A percentile compares a stretch with the other conserved stretches of the same genome.
Evolutionary conservation across 2,888 invertebrate species (phyloP).

Genomic region (Pristionchus fissidentatus): DNA sequence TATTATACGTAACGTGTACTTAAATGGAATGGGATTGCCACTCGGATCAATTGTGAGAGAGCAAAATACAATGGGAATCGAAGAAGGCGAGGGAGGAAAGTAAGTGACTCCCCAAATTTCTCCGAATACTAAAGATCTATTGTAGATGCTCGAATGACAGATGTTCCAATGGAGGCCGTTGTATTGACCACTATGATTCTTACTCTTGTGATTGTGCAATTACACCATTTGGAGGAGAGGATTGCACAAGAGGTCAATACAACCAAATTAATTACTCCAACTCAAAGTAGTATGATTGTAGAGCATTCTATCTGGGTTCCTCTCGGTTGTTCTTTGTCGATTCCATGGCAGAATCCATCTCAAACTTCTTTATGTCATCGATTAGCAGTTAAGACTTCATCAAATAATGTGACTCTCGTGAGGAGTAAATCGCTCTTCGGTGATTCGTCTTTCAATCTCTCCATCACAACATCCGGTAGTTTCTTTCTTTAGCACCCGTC

Average conservation of each 20-base stretch:
- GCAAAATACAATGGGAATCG: slow-evolving; percentile 56
- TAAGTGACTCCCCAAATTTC: not conserved
- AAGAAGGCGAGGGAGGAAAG: slow-evolving; percentile 46
- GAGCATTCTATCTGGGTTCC: slow-evolving; percentile 74
- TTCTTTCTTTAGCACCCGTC: not conserved
- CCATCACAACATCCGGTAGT: slow-evolving; percentile 61
- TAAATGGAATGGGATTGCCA: slow-evolving; percentile 68
- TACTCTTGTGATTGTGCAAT: slow-evolving; percentile 71
- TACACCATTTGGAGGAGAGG: slow-evolving; percentile 72
- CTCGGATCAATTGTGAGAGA: slow-evolving; percentile 64
- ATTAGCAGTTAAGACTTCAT: slow-evolving; percentile 62
- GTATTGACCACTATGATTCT: slow-evolving; percentile 72
- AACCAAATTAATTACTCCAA: slow-evolving; percentile 10
- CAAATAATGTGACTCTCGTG: slow-evolving; percentile 63
- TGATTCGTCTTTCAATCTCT: slow-evolving; percentile 72
- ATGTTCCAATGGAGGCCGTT: slow-evolving; percentile 69
- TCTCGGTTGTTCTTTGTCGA: slow-evolving; percentile 67
- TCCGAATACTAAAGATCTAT: not conserved
- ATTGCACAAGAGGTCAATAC: slow-evolving; percentile 68
- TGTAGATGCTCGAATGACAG: slow-evolving; percentile 41
- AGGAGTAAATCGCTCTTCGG: slow-evolving; percentile 69
- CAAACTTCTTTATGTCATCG: slow-evolving; percentile 72
- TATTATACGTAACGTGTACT: slow-evolving; percentile 68
- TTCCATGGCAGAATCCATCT: slow-evolving; percentile 74
- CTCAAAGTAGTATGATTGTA: slow-evolving; percentile 51